These are phyloP conservation scores for Brenthis ino DNA, from an alignment of 2,888 invertebrate species.

Conservation along the genomic window DNA sequence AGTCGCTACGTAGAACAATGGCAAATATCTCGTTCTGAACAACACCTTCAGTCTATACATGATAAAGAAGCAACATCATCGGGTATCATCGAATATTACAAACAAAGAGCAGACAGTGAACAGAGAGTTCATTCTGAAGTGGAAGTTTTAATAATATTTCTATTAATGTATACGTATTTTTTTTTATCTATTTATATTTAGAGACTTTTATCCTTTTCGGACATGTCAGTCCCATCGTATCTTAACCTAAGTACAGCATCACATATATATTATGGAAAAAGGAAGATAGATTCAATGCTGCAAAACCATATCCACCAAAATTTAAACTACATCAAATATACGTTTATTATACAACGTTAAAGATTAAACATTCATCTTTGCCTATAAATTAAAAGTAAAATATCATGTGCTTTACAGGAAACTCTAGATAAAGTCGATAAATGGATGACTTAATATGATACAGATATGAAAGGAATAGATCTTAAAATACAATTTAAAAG, in stretches of 20 bases:
- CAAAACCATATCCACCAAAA: too few species aligned
- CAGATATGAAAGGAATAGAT: slow-evolving; percentile 64
- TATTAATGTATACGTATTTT: slow-evolving; percentile 53
- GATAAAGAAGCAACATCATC: slow-evolving; percentile 48
- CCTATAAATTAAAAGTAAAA: neutral
- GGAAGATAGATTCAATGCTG: too few species aligned
- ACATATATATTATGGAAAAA: too few species aligned
- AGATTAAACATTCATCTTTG: neutral
- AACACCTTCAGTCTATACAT: slow-evolving; percentile 52
- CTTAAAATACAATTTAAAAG: slow-evolving; percentile 65
- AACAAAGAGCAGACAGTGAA: slow-evolving; percentile 58
- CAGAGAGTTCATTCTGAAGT: slow-evolving; percentile 65
- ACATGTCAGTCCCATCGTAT: too few species aligned
- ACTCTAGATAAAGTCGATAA: slow-evolving; percentile 60
- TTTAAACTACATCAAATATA: too few species aligned
- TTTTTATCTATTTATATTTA: too few species aligned
- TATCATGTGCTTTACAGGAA: slow-evolving; percentile 51
- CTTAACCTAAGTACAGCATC: too few species aligned
- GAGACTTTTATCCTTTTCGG: too few species aligned
- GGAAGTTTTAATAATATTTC: slow-evolving; percentile 57
- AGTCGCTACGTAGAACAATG: slow-evolving; percentile 60
- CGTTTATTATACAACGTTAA: neutral
- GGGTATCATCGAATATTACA: slow-evolving; percentile 52
- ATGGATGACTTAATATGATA: slow-evolving; percentile 71
- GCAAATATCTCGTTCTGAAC: slow-evolving; percentile 65